Evolutionary conservation across 2,888 invertebrate species (phyloP), one percentile per base, ranked within the genome.

Genomic region (Drosophila mercatorum): DNA sequence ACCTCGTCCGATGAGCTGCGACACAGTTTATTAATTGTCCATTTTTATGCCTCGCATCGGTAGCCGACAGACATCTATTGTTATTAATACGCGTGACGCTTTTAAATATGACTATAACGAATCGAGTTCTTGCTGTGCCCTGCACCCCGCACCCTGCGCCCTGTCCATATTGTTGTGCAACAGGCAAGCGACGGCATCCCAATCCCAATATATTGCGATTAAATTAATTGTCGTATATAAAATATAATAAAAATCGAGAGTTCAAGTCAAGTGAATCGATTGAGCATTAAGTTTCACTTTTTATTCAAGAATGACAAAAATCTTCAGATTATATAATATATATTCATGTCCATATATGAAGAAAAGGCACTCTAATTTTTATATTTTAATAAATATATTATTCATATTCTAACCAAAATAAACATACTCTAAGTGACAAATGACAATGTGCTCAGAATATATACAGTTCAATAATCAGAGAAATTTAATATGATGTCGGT

Each of bases 11-110:
- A 38, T 46, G 44, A 43, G 60, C 64, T 64, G 38, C 51, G 59
- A 12, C 38, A 59, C 75, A 86, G 86, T 86, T 88, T 88, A 86
- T 86, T 86, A 86, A 88, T 86, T 88, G 75, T 46, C 69, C 67
- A 86, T 88, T 86, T 88, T 82, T 83, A 71, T 73, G 71, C 62
- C 61, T 57, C 67, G 56, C 52, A 67, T 72, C 73, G 62, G 31
- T 44, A 59, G 55, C 75, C 62, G 74, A 6, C 79, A 68, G 75
- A 80, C 87, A 87, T 80, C 80, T 75, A 76, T 78, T 78, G 74
- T 78, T 77, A 76, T 82, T 86, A 86, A 86, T 83, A 82, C 79
- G 70, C 75, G 75, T 83, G 69, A 68, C 78, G 68, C 78, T 74
- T 76, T 75, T 72, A 68, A 68, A 67, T 61, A 67, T 78, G 67